Evolutionary conservation across 2,888 invertebrate genomes (phyloP).

Genomic region (Stenichneumon culpator): DNA sequence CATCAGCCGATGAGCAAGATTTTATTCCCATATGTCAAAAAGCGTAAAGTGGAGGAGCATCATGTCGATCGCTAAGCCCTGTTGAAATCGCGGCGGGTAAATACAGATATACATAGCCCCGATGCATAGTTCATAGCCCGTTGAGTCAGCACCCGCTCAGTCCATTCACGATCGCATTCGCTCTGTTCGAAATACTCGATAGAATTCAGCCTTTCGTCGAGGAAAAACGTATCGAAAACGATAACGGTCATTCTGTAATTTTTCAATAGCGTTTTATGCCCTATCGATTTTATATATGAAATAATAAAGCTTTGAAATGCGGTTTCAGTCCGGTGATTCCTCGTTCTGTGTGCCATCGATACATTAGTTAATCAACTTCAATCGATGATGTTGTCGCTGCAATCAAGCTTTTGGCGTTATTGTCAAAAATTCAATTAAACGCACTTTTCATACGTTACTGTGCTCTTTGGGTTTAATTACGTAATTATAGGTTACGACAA

Average conservation of each 20-base stretch:
- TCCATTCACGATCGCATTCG: neutral
- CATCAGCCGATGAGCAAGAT: neutral
- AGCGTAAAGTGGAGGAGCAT: conserved; percentile 16
- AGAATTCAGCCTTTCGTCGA: neutral
- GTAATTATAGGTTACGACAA: too few species aligned
- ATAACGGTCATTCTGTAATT: neutral
- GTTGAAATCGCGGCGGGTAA: conserved; percentile 15
- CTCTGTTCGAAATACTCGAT: neutral
- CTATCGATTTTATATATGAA: neutral
- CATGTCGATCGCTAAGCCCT: conserved; percentile 2
- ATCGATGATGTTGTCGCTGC: too few species aligned
- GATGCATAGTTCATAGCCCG: conserved; percentile 24
- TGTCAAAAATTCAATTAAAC: too few species aligned
- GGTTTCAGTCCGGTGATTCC: too few species aligned
- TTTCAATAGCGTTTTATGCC: neutral
- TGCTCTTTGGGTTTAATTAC: too few species aligned
- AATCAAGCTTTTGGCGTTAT: too few species aligned
- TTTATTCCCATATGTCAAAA: neutral
- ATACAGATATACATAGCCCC: neutral
- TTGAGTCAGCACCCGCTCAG: neutral
- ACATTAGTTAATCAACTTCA: too few species aligned
- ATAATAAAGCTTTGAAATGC: too few species aligned
- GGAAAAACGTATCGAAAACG: neutral
- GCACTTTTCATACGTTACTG: too few species aligned
- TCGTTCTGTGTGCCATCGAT: too few species aligned